Conservation (phyloP, 2,113 vertebrate species). For the Nothobranchius furzeri region DNA sequence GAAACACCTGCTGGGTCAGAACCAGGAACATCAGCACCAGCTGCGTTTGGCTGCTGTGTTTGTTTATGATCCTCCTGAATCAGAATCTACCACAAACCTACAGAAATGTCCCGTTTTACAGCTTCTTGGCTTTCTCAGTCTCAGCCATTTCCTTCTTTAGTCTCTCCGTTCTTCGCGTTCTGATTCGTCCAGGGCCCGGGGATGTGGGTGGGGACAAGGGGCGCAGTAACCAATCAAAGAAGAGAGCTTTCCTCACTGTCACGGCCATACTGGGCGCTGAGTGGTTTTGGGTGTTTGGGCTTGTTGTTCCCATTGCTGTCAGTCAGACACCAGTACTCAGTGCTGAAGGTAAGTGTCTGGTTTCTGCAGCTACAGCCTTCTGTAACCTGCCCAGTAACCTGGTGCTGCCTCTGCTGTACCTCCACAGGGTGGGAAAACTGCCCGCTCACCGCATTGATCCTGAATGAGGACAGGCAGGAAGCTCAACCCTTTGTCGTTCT, state of each 20-base stretch:
- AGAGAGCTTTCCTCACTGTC: conserved; percentile 28
- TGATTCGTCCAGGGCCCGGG: conserved; percentile 35
- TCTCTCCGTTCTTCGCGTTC: conserved; percentile 14
- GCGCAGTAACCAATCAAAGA: conserved; percentile 17
- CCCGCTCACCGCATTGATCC: no score
- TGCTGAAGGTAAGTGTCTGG: no score
- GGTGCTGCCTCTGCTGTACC: no score
- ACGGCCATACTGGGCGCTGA: conserved; percentile 1
- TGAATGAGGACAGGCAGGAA: no score
- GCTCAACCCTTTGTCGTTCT: no score
- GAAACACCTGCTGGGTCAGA: background rate
- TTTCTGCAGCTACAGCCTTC: no score
- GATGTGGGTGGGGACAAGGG: background rate
- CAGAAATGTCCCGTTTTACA: background rate
- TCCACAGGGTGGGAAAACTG: no score
- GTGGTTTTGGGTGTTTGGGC: background rate
- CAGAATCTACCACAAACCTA: accelerated
- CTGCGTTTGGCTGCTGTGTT: conserved; percentile 12
- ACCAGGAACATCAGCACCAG: conserved; percentile 13
- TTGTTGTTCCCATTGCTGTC: background rate
- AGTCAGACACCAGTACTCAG: no score
- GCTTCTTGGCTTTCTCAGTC: accelerated
- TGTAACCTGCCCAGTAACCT: no score
- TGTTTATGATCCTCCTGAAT: background rate
- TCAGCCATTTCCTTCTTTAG: conserved; percentile 4